These are phyloP conservation scores for Centropyge bicolor DNA, from an alignment of 2,797 vertebrate genomes.

Conservation along the genomic window DNA sequence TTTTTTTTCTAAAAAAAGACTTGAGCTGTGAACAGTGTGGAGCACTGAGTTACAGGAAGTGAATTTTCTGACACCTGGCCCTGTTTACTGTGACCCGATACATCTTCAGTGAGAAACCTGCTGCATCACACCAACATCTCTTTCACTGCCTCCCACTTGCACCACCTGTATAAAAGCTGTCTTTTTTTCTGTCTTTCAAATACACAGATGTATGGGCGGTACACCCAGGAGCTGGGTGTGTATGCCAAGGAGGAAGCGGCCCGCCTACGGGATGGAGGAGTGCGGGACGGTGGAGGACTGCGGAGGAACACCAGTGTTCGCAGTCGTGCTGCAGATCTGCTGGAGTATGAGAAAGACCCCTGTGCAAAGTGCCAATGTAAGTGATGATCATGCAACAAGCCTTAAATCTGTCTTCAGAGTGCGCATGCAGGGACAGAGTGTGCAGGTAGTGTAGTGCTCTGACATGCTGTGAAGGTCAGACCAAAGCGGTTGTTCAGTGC, in stretches of 20 bases:
- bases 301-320: constrained; percentile 80
- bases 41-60: constrained; percentile 16
- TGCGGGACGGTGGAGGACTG: constrained; percentile 86
- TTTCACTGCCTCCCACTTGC: constrained; percentile 32
- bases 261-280: constrained; percentile 88
- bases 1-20: constrained; percentile 13
- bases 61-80: constrained; percentile 23
- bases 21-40: constrained; percentile 12
- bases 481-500: constrained; percentile 3
- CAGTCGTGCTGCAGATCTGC: constrained; percentile 86
- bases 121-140: constrained; percentile 28
- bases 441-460: not conserved
- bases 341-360: constrained; percentile 92
- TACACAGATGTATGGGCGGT: constrained; percentile 96
- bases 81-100: constrained; percentile 35
- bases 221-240: constrained; percentile 95
- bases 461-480: constrained; percentile 53
- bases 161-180: constrained; percentile 37
- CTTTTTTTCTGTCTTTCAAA: constrained; percentile 27
- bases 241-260: constrained; percentile 97
- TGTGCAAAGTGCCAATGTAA: constrained; percentile 92
- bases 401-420: not conserved
- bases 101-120: constrained; percentile 28
- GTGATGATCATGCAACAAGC: constrained; percentile 54
- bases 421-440: constrained; percentile 7